Percentiles rank a stretch among this genome's conserved stretches.
These are phyloP conservation scores for Acanthococcus lagerstroemiae DNA, from an alignment of 2,888 invertebrate species.

Conservation along the genomic window DNA sequence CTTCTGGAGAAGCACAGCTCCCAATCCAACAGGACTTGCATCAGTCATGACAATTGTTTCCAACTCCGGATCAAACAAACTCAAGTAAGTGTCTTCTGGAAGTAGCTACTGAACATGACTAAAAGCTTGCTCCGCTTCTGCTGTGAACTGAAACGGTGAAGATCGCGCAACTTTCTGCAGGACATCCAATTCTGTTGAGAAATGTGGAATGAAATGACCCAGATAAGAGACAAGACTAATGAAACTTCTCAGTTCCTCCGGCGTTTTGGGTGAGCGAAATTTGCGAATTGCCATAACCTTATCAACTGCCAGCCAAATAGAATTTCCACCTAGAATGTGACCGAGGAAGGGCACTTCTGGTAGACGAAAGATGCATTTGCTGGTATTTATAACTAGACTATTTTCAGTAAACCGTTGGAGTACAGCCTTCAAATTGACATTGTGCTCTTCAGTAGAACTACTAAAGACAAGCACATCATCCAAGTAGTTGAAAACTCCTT, in stretches of 20 bases:
- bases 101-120: not conserved
- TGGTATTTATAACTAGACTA: not conserved
- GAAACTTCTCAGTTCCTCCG: not conserved
- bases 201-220: not conserved
- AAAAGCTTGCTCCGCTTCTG: not conserved
- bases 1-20: not conserved
- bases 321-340: not conserved
- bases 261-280: not conserved
- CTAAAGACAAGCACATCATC: not conserved
- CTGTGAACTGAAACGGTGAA: not conserved
- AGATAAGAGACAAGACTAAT: constrained; percentile 1
- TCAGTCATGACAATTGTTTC: not conserved
- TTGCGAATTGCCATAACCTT: not conserved
- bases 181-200: not conserved
- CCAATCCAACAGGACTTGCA: not conserved
- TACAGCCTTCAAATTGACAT: not conserved
- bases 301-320: not conserved
- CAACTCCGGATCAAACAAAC: not conserved
- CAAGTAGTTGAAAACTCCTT: not conserved
- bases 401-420: not conserved
- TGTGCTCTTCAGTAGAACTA: not conserved
- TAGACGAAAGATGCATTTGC: not conserved
- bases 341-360: not conserved
- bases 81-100: not conserved
- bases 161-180: not conserved